phyloP scores from a whole-genome alignment of 2,113 vertebrate genomes.

The Carettochelys insculpta region DNA sequence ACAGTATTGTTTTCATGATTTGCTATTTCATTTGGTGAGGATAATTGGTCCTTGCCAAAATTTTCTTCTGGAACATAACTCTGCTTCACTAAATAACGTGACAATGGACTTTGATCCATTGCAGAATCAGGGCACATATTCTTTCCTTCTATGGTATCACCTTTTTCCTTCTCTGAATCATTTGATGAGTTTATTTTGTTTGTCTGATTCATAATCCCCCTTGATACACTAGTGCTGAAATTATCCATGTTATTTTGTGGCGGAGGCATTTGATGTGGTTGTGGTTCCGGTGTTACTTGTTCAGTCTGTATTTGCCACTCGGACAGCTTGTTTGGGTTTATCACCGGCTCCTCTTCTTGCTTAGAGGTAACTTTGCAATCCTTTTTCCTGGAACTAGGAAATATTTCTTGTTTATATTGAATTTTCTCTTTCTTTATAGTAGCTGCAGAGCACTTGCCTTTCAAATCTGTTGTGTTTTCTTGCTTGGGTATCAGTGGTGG shows the following conservation, averaged over 20 bases:
- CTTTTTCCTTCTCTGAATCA: background rate
- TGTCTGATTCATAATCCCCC: background rate
- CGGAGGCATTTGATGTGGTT: background rate
- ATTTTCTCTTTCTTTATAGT: background rate
- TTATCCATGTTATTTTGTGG: background rate
- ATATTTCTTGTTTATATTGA: background rate
- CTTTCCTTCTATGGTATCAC: background rate
- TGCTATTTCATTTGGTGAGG: background rate
- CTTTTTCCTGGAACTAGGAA: background rate
- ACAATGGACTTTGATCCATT: background rate
- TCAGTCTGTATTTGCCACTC: background rate
- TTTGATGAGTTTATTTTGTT: background rate
- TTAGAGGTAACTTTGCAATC: background rate
- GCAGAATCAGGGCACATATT: background rate
- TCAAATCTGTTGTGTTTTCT: background rate
- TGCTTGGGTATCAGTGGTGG: background rate
- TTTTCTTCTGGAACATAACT: background rate
- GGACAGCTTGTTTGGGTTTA: background rate
- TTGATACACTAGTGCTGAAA: background rate
- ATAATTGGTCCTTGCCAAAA: background rate
- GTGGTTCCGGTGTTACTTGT: background rate
- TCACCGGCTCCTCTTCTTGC: background rate
- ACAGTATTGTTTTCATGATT: background rate
- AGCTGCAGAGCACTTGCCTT: background rate
- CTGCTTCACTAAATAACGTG: constrained; percentile 15